Conservation (phyloP, 2,797 vertebrate species). For the Gymnopithys bicolor region DNA sequence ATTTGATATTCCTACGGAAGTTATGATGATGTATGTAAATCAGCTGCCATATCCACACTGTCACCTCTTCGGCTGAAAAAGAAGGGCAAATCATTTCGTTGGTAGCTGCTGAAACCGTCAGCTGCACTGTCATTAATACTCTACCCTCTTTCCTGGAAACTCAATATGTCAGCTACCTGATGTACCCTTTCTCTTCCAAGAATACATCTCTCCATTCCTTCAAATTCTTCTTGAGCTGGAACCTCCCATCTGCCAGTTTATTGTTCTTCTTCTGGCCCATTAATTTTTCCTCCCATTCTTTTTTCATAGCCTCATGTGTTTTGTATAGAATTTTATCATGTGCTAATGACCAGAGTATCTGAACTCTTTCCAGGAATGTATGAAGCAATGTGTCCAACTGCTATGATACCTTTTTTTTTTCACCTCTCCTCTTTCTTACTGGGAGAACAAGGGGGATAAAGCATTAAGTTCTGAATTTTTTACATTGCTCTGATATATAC, state of each 20-base stretch:
- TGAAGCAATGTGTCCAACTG: not conserved
- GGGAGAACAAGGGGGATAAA: not conserved
- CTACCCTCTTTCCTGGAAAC: conserved; percentile 66
- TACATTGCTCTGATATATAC: not conserved
- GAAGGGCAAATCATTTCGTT: conserved; percentile 61
- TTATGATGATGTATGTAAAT: conserved; percentile 74
- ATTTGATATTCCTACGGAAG: conserved; percentile 67
- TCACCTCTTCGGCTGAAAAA: conserved; percentile 64
- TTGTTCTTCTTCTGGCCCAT: conserved; percentile 54
- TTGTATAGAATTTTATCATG: conserved; percentile 8
- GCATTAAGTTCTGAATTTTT: not conserved
- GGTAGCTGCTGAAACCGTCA: conserved; percentile 68
- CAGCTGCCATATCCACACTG: conserved; percentile 61
- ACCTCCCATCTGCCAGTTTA: conserved; percentile 55
- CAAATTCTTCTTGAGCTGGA: conserved; percentile 61
- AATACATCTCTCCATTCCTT: conserved; percentile 62
- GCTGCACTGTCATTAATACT: conserved; percentile 65
- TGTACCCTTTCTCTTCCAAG: conserved; percentile 67
- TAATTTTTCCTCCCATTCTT: not conserved
- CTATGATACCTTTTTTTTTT: not conserved
- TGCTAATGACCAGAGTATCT: not conserved
- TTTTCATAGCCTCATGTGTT: not conserved
- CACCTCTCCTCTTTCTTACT: not conserved
- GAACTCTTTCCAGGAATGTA: not conserved
- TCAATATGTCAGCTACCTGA: conserved; percentile 62